These are phyloP conservation scores for Drosophila nigromelanica DNA, from an alignment of 1,140 invertebrate species.

Conservation along the genomic window DNA sequence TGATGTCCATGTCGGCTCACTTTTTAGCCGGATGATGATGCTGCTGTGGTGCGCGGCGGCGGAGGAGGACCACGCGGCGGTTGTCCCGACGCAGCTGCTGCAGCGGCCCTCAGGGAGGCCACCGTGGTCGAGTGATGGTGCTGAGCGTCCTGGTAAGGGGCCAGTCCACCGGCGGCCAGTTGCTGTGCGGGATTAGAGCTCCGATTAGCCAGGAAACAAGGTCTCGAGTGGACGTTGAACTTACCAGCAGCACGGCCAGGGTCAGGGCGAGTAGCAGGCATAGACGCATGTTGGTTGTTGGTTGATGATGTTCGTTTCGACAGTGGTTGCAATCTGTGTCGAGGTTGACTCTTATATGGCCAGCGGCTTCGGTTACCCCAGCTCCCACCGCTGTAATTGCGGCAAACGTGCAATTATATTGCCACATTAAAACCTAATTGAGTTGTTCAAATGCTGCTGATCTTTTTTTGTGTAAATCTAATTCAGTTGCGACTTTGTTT, in stretches of 20 bases:
- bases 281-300: constrained; percentile 50
- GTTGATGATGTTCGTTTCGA: constrained; percentile 28
- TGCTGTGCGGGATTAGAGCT: constrained; percentile 25
- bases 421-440: constrained; percentile 66
- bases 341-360: constrained; percentile 58
- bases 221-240: background rate
- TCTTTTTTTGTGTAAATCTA: constrained; percentile 14
- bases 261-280: constrained; percentile 48
- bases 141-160: background rate
- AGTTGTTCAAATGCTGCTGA: constrained; percentile 32
- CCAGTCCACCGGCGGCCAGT: constrained; percentile 23
- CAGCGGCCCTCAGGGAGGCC: constrained; percentile 6
- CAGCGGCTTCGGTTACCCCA: background rate
- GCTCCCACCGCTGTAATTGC: constrained; percentile 25
- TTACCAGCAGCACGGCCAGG: constrained; percentile 58
- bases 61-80: constrained; percentile 39
- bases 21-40: constrained; percentile 30
- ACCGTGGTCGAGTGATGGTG: constrained; percentile 36
- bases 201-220: background rate
- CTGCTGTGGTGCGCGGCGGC: constrained; percentile 45
- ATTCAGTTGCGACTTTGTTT: constrained; percentile 13
- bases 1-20: too few species aligned
- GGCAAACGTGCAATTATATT: constrained; percentile 41
- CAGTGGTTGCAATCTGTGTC: constrained; percentile 58
- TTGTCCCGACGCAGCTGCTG: constrained; percentile 26